Base-by-base conservation (phyloP, 2,888 invertebrate genomes). In the Cheilosia impressa region DNA sequence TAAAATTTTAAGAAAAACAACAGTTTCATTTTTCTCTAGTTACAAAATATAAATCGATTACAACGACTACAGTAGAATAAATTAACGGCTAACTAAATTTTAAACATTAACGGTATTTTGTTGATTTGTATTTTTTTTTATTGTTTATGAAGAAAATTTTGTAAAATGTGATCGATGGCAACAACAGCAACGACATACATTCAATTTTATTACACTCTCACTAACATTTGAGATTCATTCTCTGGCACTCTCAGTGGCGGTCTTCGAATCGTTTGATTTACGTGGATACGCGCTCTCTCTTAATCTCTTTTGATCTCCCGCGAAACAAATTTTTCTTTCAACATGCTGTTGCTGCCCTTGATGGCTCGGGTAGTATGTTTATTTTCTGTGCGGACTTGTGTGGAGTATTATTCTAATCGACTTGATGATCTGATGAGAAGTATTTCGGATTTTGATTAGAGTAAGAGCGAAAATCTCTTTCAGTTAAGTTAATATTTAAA, bases 11-110 rank as follows among this genome's bases (percentile, higher is more conserved):
- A 52, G 24, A 52, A 52, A 24, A 52, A 52, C 5, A 24, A 22
- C 13, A 34, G n/a, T 7, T 38, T 69, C 13, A 13, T 50, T 58
- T 41, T 69, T 34, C 17, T 57, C 17, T 57, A 31, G 43, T 19
- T 53, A 45, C 22, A 10, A 66, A 53, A 60, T 66, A 60, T n/a
- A 75, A 68, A 72, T 75, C 47, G 52, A 84, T 60, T 75, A 80
- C 65, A 80, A 65, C 69, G 63, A 75, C 79, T 79, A 84, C 52
- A 58, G 50, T 79, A 52, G 53, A 84, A 79, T 79, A 84, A 84
- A 84, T 84, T 75, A 84, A 71, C 75, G 41, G 60, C 80, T 84
- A 84, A 84, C 79, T 79, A 84, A 84, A 84, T 38, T 68, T 63
- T 73, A 72, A 83, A 78, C 66, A 58, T 78, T 78, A 78, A 83